Base-by-base conservation (phyloP, 2,113 vertebrate species). In the Epinephelus moara region DNA sequence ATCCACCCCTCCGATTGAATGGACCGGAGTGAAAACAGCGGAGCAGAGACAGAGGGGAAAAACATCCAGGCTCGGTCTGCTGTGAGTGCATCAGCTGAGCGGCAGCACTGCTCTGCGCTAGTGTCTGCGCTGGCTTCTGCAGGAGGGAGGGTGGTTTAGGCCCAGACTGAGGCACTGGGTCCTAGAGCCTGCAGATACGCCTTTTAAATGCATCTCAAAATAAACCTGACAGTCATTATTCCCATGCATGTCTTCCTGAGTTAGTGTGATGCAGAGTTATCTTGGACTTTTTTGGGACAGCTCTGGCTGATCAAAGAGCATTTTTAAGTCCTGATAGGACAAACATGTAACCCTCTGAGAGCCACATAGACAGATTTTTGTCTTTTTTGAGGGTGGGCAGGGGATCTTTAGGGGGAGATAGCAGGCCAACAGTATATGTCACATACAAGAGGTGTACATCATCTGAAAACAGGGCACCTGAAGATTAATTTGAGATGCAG, bases 31-130 rank as follows among this genome's bases (percentile, higher is more conserved):
- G 42, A 49, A 76, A 85, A 80, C 82, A 60, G 73, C 18, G 2
- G 49, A 66, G 67, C 55, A 15, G 47, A 37, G 69, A 63, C 40
- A 19, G 30, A 11, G 68, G n/a, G 14, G 4, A 68, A 52, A 42
- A 42, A 47, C 49, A 78, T 47, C 49, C 70, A 81, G 59, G 57
- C 55, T 86, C 1, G 7, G 72, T 79, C 53, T 70, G 88, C 81
- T 82, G 70, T 47, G 84, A 87, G 75, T 37, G 82, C 94, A 92
- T 96, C 96, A 95, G 96, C 95, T 94, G 95, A 97, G 96, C 90
- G 85, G 94, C 92, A 94, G 94, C 96, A 96, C 95, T 97, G 97
- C 96, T 93, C 96, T 95, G 97, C 96, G 96, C 96, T 95, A 95
- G 94, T 90, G 96, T 95, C 93, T 96, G 96, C 91, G 80, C 92